These are phyloP conservation scores for Resseliella maxima DNA, from an alignment of 2,888 invertebrate species.

Conservation along the genomic window DNA sequence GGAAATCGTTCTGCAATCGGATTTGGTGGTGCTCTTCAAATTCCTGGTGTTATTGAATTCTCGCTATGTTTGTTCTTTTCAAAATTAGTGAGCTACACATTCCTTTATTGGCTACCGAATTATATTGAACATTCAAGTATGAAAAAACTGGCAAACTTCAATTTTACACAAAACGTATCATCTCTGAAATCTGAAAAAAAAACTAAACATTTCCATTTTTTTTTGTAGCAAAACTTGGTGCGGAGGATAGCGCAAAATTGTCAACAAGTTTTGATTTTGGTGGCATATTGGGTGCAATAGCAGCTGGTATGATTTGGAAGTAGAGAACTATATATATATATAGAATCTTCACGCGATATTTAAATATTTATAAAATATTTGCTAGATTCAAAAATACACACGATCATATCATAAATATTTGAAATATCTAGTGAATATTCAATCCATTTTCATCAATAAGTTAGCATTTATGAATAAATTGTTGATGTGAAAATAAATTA, in stretches of 20 bases:
- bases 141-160: slow-evolving; percentile 65
- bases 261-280: slow-evolving; percentile 90
- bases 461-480: too few relatives aligned
- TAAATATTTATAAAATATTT: too few relatives aligned
- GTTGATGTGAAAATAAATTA: too few relatives aligned
- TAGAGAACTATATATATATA: too few relatives aligned
- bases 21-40: slow-evolving; percentile 80
- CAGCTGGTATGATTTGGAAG: slow-evolving; percentile 68
- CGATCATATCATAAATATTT: too few relatives aligned
- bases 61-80: slow-evolving; percentile 94
- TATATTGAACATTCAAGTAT: slow-evolving; percentile 88
- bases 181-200: slow-evolving; percentile 49
- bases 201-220: slow-evolving; percentile 56
- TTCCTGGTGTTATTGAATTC: slow-evolving; percentile 94
- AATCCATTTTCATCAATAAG: too few relatives aligned
- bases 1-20: slow-evolving; percentile 72
- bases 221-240: slow-evolving; percentile 73
- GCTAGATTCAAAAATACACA: too few relatives aligned
- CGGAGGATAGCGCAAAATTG: slow-evolving; percentile 78
- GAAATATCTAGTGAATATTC: too few relatives aligned
- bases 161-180: neutral
- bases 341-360: too few relatives aligned
- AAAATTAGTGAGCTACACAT: slow-evolving; percentile 96
- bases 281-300: slow-evolving; percentile 88
- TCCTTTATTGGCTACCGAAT: slow-evolving; percentile 94